Percentiles rank a stretch among this genome's conserved stretches.
Evolutionary conservation across 1,140 invertebrate species (phyloP).

Genomic region (Zeugodacus cucurbitae): DNA sequence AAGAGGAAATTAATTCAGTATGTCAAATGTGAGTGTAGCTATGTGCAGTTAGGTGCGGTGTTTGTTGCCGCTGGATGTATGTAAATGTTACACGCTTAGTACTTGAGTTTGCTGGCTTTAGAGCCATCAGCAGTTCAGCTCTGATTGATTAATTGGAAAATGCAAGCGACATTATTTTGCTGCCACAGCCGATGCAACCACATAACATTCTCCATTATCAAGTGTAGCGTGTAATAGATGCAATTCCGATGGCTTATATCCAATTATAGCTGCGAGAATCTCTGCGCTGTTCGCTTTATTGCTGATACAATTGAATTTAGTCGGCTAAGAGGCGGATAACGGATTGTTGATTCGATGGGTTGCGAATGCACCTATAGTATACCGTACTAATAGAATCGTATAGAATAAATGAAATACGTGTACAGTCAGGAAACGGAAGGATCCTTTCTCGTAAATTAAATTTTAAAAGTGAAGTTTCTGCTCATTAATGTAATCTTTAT

Average conservation of each 20-base stretch:
- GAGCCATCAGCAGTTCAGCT: slow-evolving; percentile 5
- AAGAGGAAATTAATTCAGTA: neutral
- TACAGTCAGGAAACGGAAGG: no score
- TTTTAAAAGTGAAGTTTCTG: no score
- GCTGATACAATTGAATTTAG: neutral
- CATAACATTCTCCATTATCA: neutral
- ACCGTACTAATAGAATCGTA: no score
- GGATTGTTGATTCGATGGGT: neutral
- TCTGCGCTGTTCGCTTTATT: neutral
- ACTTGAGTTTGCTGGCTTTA: neutral
- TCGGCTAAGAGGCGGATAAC: neutral
- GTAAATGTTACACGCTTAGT: neutral
- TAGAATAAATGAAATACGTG: no score
- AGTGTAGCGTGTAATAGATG: neutral
- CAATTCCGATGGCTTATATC: neutral
- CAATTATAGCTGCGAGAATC: neutral
- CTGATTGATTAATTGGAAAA: slow-evolving; percentile 18
- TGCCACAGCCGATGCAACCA: neutral
- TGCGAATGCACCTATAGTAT: no score
- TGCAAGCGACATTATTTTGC: neutral
- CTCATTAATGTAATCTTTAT: no score
- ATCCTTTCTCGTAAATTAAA: no score
- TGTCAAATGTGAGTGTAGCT: neutral
- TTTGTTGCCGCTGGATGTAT: neutral
- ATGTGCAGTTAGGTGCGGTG: neutral